Percentiles rank a stretch among this genome's conserved stretches.
phyloP scores from a whole-genome alignment of 2,888 invertebrate species.

The Orthosia gothica region DNA sequence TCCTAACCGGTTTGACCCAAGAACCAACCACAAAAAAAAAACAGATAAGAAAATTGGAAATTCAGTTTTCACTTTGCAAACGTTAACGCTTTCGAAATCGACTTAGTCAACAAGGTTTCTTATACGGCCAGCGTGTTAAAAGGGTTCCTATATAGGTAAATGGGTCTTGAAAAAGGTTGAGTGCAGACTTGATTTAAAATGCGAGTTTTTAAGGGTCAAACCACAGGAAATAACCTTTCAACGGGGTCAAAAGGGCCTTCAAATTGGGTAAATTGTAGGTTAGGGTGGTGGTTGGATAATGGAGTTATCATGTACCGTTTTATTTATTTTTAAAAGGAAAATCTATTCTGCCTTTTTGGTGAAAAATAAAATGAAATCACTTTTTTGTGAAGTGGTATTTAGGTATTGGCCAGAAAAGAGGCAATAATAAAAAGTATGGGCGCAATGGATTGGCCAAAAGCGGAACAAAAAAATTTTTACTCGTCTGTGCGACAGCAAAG shows the following conservation, averaged over 20 bases:
- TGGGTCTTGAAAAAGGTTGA: slow-evolving; percentile 30
- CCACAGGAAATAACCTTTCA: slow-evolving; percentile 45
- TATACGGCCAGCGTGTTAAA: slow-evolving; percentile 17
- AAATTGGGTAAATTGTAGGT: slow-evolving; percentile 44
- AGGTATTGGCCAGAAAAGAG: not conserved
- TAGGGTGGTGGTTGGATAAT: slow-evolving; percentile 43
- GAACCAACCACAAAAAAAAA: slow-evolving; percentile 10
- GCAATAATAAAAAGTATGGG: not conserved
- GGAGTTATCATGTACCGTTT: slow-evolving; percentile 51
- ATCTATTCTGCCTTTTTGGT: not conserved
- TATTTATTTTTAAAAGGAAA: slow-evolving; percentile 31
- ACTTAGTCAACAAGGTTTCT: slow-evolving; percentile 21
- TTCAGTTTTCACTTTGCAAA: slow-evolving; percentile 46
- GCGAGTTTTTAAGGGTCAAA: slow-evolving; percentile 43
- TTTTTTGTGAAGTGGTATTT: not conserved
- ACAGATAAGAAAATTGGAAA: slow-evolving; percentile 41
- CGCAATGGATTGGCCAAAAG: not conserved
- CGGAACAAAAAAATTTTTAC: too few relatives aligned
- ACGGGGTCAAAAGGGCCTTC: slow-evolving; percentile 38
- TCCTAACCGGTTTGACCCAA: not conserved
- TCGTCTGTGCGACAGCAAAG: not conserved
- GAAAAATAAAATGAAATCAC: not conserved
- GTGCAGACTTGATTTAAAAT: slow-evolving; percentile 49
- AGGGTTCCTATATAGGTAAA: slow-evolving; percentile 25
- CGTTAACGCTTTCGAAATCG: slow-evolving; percentile 34